Conservation (phyloP, 2,888 invertebrate species). For the Stratiomys singularior region DNA sequence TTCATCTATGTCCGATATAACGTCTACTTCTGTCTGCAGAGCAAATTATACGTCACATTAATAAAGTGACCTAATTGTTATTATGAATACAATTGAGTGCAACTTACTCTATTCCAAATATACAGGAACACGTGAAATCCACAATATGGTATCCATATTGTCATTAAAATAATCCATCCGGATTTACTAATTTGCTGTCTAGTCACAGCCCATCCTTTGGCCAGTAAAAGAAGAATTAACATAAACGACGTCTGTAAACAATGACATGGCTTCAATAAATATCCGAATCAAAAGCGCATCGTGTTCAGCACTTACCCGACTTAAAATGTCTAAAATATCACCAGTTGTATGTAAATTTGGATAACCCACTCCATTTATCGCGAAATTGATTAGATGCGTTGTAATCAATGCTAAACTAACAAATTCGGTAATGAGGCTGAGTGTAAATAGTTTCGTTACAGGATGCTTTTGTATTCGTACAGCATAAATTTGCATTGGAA, state of each 20-base stretch:
- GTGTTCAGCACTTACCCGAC: conserved; percentile 73
- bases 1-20: conserved; percentile 95
- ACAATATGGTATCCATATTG: conserved; percentile 91
- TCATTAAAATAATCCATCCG: conserved; percentile 68
- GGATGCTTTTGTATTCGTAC: conserved; percentile 89
- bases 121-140: conserved; percentile 91
- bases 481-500: conserved; percentile 92
- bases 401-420: conserved; percentile 87
- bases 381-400: conserved; percentile 88
- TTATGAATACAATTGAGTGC: neutral
- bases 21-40: conserved; percentile 90
- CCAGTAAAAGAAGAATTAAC: conserved; percentile 88
- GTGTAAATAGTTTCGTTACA: conserved; percentile 89
- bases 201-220: conserved; percentile 98
- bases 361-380: conserved; percentile 89
- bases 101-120: conserved; percentile 93
- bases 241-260: conserved; percentile 86
- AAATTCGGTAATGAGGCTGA: conserved; percentile 86
- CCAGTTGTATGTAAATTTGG: conserved; percentile 85
- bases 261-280: neutral
- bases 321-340: conserved; percentile 91
- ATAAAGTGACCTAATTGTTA: neutral
- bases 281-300: conserved; percentile 6
- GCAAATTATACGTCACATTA: neutral
- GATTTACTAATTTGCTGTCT: conserved; percentile 89